Percentiles rank a stretch among this genome's conserved stretches.
phyloP scores from a whole-genome alignment of 1,140 invertebrate species.

The Ptiloglossa arizonensis region DNA sequence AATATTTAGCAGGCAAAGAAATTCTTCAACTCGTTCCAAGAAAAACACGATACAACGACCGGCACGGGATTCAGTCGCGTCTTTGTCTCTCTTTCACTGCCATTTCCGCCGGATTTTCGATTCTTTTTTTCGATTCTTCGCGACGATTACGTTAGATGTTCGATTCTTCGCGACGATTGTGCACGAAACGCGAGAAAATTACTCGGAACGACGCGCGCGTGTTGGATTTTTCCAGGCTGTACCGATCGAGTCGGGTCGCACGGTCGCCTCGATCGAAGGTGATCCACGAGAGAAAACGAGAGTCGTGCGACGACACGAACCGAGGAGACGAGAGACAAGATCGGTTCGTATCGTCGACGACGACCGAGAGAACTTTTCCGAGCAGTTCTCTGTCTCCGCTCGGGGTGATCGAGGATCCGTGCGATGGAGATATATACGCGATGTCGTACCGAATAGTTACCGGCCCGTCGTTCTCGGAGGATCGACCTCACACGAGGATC shows the following conservation, averaged over 20 bases:
- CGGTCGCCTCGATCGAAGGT: no score
- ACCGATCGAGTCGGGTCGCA: no score
- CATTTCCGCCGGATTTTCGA: no score
- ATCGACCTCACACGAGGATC: constrained; percentile 42
- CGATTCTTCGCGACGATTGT: no score
- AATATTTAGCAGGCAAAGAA: constrained; percentile 24
- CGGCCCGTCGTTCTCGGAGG: constrained; percentile 28
- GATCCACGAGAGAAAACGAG: no score
- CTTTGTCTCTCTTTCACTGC: no score
- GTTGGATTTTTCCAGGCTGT: no score
- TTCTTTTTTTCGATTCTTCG: no score
- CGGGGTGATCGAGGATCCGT: constrained; percentile 7
- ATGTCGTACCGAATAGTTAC: constrained; percentile 5
- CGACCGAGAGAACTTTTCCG: not conserved
- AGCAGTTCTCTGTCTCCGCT: not conserved
- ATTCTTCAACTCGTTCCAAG: constrained; percentile 9
- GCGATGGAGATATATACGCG: constrained; percentile 7
- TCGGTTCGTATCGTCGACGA: not conserved
- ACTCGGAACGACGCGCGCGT: no score
- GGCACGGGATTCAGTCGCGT: not conserved
- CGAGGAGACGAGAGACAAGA: not conserved
- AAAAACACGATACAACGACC: not conserved
- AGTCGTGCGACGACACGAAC: not conserved
- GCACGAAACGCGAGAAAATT: no score
- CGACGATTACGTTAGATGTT: no score